Evolutionary conservation across 2,113 vertebrate species (phyloP).

Genomic region (Beaufortia kweichowensis): DNA sequence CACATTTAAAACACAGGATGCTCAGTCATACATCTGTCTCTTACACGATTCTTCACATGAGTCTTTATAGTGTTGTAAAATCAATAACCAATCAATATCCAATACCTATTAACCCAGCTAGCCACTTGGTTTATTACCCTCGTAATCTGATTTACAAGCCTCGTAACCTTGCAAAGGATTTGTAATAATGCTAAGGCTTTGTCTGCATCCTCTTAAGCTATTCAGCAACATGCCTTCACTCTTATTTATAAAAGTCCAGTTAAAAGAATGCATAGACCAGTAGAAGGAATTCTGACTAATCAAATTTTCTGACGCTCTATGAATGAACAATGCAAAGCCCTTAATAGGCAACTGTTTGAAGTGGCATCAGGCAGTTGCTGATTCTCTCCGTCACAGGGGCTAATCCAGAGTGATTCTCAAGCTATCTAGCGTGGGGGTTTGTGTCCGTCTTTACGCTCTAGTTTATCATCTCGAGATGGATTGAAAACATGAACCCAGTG

Average conservation of each 20-base stretch:
- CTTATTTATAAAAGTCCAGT: conserved; percentile 16
- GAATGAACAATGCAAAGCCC: conserved; percentile 17
- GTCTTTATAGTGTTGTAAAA: conserved; percentile 38
- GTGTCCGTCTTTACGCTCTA: neutral
- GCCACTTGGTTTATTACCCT: conserved; percentile 26
- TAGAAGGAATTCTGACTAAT: neutral
- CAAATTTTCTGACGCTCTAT: conserved; percentile 14
- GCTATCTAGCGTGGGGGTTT: conserved; percentile 2
- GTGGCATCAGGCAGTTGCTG: neutral
- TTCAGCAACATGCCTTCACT: conserved; percentile 22
- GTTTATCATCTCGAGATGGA: conserved; percentile 32
- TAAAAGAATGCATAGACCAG: conserved; percentile 13
- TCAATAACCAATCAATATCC: conserved; percentile 52
- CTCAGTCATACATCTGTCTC: conserved; percentile 14
- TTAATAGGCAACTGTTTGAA: conserved; percentile 4
- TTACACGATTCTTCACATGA: conserved; percentile 12
- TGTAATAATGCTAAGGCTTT: neutral
- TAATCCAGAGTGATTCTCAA: neutral
- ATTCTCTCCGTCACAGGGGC: conserved; percentile 5
- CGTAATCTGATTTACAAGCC: conserved; percentile 2
- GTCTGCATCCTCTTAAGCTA: neutral
- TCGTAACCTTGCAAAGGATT: neutral
- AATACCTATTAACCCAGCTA: conserved; percentile 30
- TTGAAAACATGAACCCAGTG: conserved; percentile 42
- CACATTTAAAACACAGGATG: neutral